Evolutionary conservation across 2,888 invertebrate species (phyloP), one percentile per base, ranked within the genome.

Genomic region (Mimumesa dahlbomi): DNA sequence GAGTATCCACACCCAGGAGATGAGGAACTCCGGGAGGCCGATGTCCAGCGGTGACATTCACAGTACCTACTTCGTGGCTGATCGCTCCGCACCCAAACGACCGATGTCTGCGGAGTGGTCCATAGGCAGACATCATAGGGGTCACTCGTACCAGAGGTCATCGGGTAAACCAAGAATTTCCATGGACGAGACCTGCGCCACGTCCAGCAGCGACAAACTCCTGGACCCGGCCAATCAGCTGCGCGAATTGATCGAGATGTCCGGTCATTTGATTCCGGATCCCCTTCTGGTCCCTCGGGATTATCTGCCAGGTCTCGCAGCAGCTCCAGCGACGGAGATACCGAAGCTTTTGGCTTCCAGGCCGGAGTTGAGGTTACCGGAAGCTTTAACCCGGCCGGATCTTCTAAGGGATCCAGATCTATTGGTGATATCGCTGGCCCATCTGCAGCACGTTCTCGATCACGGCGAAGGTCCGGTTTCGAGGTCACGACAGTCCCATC

Each of bases 241-340:
- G 6, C 93, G 94, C 76, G 91, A 93, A 84, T 90, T 96, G 19
- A 91, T 94, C 68, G 91, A 91, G 48, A 93, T 93, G 81, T 91
- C 93, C 5, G 93, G 93, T 74, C 92, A 94, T 83, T 92, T 93
- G 86, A 93, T 96, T 84, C 96, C 96, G 40, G 95, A 96, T 91
- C 96, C 96, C 7, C 91, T 96, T 82, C 89, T 96, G 67, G 93
- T 96, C 70, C 96, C 96, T 52, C 94, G 95, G 89, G 94, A 95
- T 82, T 92, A 93, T 81, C 89, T 96, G 48, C 93, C 93, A 53
- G 92, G 92, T 16, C 93, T 96, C 34, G 90, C 96, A 19, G 92
- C 93, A 0, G 92, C 93, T 2, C 96, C 96, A 0, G 94, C 92
- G 0, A 92, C 91, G 53, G 96, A 96, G 90, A 95, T 96, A 69